Evolutionary conservation across 2,888 invertebrate species (phyloP).

Genomic region (Acrobasis repandana): DNA sequence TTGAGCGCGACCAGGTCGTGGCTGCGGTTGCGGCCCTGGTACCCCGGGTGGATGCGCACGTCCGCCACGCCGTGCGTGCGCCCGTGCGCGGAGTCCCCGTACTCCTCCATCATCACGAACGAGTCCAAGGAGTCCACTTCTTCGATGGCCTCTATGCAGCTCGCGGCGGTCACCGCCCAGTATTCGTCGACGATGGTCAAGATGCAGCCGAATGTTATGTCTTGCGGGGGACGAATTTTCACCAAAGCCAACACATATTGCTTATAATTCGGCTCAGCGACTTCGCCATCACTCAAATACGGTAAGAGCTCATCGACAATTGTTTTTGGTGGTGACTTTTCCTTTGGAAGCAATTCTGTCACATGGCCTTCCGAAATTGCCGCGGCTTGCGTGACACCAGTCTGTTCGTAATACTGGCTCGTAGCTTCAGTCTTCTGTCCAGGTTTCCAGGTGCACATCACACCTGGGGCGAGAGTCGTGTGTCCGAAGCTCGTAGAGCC

Average conservation of each 20-base stretch:
- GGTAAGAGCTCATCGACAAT: background rate
- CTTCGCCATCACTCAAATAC: conserved; percentile 40
- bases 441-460: conserved; percentile 62
- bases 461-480: conserved; percentile 33
- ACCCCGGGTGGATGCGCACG: conserved; percentile 59
- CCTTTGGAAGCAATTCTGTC: background rate
- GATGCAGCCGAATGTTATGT: conserved; percentile 61
- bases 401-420: conserved; percentile 47
- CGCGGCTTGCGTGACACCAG: background rate
- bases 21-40: conserved; percentile 45
- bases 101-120: conserved; percentile 58
- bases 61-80: conserved; percentile 46
- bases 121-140: conserved; percentile 62
- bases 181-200: conserved; percentile 53
- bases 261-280: conserved; percentile 36
- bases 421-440: conserved; percentile 51
- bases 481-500: background rate
- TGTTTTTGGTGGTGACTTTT: background rate
- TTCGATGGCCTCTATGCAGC: conserved; percentile 65
- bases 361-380: background rate
- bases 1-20: conserved; percentile 59
- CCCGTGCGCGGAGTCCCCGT: conserved; percentile 41
- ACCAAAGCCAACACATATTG: conserved; percentile 55
- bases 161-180: conserved; percentile 68
- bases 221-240: conserved; percentile 49